Percentiles rank a stretch among this genome's conserved stretches.
phyloP scores from a whole-genome alignment of 2,888 invertebrate species.

The Dromius quadrimaculatus region DNA sequence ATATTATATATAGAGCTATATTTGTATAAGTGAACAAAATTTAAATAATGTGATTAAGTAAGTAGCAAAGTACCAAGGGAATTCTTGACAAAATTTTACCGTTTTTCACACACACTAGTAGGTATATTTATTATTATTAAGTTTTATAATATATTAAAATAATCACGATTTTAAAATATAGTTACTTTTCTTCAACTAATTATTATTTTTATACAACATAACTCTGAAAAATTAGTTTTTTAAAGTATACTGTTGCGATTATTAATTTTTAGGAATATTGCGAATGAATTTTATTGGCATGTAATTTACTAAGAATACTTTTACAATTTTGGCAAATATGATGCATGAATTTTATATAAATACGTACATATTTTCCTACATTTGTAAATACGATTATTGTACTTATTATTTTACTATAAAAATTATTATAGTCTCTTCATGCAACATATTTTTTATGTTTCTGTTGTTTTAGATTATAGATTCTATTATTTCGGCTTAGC shows the following conservation, averaged over 20 bases:
- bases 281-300: too few species aligned
- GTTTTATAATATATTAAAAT: constrained; percentile 38
- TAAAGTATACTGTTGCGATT: too few species aligned
- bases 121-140: constrained; percentile 40
- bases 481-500: constrained; percentile 29
- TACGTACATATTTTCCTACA: constrained; percentile 14
- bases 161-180: constrained; percentile 36
- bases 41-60: constrained; percentile 42
- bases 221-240: too few species aligned
- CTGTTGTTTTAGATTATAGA: constrained; percentile 16
- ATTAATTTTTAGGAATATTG: too few species aligned
- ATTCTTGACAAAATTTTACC: constrained; percentile 24
- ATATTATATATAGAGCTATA: constrained; percentile 51
- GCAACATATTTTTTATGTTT: constrained; percentile 11
- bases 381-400: constrained; percentile 18
- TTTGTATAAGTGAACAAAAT: constrained; percentile 48
- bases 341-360: constrained; percentile 36
- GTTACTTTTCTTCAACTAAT: constrained; percentile 22
- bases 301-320: constrained; percentile 12
- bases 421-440: too few species aligned
- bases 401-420: constrained; percentile 2
- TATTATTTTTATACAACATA: constrained; percentile 47
- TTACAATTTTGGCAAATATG: constrained; percentile 24
- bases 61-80: constrained; percentile 33
- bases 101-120: too few species aligned